Conservation (phyloP, 2,113 vertebrate species). For the Ciconia stormi region DNA sequence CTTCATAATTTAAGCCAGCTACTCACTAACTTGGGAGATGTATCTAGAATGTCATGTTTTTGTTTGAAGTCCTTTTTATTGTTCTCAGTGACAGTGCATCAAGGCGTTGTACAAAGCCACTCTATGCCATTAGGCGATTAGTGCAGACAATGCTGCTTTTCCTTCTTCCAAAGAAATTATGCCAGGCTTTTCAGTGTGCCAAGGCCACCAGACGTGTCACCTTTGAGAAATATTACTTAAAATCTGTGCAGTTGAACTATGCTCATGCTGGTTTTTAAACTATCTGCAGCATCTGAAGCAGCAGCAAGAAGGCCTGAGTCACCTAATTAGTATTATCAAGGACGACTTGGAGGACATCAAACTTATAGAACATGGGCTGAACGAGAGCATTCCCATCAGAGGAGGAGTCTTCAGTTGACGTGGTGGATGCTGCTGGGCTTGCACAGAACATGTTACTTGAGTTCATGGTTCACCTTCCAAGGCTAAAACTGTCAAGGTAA, state of each 20-base stretch:
- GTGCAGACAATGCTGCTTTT: neutral
- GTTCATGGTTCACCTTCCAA: slow-evolving; percentile 38
- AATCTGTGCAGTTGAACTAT: neutral
- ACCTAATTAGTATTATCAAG: slow-evolving; percentile 94
- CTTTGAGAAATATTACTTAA: neutral
- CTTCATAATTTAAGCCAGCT: neutral
- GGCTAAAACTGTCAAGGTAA: slow-evolving; percentile 54
- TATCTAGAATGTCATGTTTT: neutral
- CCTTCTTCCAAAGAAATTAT: neutral
- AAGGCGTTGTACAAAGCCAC: neutral
- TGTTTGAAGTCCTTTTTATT: neutral
- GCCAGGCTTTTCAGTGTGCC: neutral
- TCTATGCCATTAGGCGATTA: neutral
- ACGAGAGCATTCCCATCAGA: slow-evolving; percentile 87
- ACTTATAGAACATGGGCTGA: slow-evolving; percentile 91
- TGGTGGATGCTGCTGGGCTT: neutral
- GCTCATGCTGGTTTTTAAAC: neutral
- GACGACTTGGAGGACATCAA: slow-evolving; percentile 97
- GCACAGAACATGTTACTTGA: neutral
- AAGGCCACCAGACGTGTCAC: neutral
- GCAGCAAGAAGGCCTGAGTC: slow-evolving; percentile 94
- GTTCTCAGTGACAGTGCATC: neutral
- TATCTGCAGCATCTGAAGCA: slow-evolving; percentile 90
- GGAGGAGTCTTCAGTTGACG: slow-evolving; percentile 88
- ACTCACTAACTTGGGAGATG: accelerated